Evolutionary conservation across 1,140 invertebrate species (phyloP), one percentile per base, ranked within the genome.

Genomic region (Drosophila kikkawai): DNA sequence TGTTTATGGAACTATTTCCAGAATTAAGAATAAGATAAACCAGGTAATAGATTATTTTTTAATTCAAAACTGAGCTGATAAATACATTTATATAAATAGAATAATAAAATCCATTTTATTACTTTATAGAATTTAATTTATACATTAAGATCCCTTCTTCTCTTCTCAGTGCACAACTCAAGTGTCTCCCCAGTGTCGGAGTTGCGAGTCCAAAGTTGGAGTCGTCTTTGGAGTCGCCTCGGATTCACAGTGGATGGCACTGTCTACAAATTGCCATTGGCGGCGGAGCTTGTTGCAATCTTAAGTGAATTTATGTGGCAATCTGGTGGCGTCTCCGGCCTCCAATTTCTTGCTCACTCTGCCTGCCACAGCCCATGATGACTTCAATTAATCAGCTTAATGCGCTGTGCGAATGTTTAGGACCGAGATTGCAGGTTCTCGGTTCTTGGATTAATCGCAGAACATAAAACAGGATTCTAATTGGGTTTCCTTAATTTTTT

Each of bases 381-480:
- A 90, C 78, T 90, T 82, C 86, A 90, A 88, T 88, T 88, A 88
- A 88, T 88, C 82, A 88, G 85, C 65, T 78, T 87, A 75, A 88
- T 82, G 51, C 60, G 61, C 75, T 55, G 53, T 26, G 75, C 68
- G 64, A 76, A 82, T 82, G 79, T 56, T 71, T n/a, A 64, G 39
- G 48, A 44, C 83, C 19, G 76, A 88, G 84, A 88, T 90, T 90
- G 81, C 80, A 73, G 66, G 69, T 22, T 42, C 36, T 42, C 51
- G 39, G 70, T 60, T 77, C 26, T 69, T 36, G 64, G 69, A 71
- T 71, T 71, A 71, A 73, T 60, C 67, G 36, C 22, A 32, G 37
- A 32, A 7, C 37, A 59, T 29, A 63, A 63, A 61, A 50, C 69
- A 71, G 53, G 44, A 68, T 67, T 68, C 26, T 45, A 70, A 70